phyloP scores from a whole-genome alignment of 1,140 invertebrate genomes.

The Popillia japonica region DNA sequence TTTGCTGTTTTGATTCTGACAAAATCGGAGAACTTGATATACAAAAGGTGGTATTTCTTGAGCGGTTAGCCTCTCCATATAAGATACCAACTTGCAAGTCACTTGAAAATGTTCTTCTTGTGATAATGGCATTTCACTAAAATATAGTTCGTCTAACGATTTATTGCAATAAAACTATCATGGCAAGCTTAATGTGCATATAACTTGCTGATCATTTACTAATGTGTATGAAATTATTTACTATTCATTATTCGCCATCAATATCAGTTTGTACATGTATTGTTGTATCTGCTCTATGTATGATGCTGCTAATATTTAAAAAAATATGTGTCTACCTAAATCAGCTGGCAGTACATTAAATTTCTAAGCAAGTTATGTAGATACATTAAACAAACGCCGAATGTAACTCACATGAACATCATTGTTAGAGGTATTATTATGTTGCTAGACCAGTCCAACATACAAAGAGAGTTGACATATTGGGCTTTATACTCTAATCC shows the following conservation, averaged over 20 bases:
- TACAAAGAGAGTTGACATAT: slow-evolving; percentile 57
- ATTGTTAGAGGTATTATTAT: slow-evolving; percentile 60
- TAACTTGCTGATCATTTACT: no score
- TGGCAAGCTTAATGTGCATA: no score
- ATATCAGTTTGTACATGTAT: no score
- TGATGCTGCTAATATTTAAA: no score
- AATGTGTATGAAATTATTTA: no score
- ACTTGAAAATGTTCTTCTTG: slow-evolving; percentile 59
- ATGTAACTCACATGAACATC: slow-evolving; percentile 60
- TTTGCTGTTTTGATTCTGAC: slow-evolving; percentile 56
- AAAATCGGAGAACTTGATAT: slow-evolving; percentile 62
- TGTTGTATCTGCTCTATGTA: no score
- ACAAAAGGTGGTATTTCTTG: slow-evolving; percentile 62
- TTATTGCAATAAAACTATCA: background rate
- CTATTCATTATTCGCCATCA: no score
- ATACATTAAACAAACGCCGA: no score
- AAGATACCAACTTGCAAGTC: slow-evolving; percentile 60
- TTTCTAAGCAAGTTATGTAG: no score
- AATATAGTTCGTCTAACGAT: slow-evolving; percentile 35
- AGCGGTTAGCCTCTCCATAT: slow-evolving; percentile 59
- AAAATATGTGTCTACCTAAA: no score
- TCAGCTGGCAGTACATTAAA: no score
- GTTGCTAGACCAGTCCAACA: slow-evolving; percentile 58
- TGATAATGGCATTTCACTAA: slow-evolving; percentile 55
- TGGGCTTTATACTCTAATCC: slow-evolving; percentile 59